phyloP scores from a whole-genome alignment of 2,113 vertebrate species.

The Bufo gargarizans region DNA sequence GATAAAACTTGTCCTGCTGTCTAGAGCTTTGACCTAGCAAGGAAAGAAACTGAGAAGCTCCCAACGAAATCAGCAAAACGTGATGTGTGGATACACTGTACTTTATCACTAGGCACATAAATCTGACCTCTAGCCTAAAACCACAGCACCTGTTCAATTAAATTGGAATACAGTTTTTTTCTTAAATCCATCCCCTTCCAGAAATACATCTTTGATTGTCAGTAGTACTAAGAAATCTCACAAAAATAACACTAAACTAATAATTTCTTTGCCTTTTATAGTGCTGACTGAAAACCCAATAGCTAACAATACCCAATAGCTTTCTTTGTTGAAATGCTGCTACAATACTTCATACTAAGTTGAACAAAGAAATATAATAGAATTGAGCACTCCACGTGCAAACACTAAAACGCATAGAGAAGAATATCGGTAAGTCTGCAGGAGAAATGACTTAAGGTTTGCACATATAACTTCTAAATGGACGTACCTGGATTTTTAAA shows the following conservation, averaged over 20 bases:
- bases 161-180: slow-evolving; percentile 25
- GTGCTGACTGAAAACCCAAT: slow-evolving; percentile 25
- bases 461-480: slow-evolving; percentile 55
- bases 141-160: slow-evolving; percentile 29
- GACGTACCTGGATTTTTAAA: slow-evolving; percentile 40
- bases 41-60: slow-evolving; percentile 12
- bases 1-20: slow-evolving; percentile 24
- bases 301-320: no score
- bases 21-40: slow-evolving; percentile 15
- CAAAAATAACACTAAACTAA: slow-evolving; percentile 44
- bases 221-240: slow-evolving; percentile 4
- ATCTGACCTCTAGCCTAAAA: slow-evolving; percentile 33
- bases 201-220: slow-evolving; percentile 1
- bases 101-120: slow-evolving; percentile 32
- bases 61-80: slow-evolving; percentile 11
- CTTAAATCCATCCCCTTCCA: background rate
- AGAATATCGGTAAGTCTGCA: slow-evolving; percentile 38
- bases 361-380: slow-evolving; percentile 54
- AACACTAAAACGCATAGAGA: slow-evolving; percentile 37
- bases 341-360: slow-evolving; percentile 47
- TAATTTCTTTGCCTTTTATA: slow-evolving; percentile 29
- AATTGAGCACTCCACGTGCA: slow-evolving; percentile 28
- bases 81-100: slow-evolving; percentile 12
- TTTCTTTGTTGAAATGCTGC: slow-evolving; percentile 42
- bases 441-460: slow-evolving; percentile 47